Percentiles rank a stretch among this genome's conserved stretches.
Evolutionary conservation across 2,888 invertebrate species (phyloP).

Genomic region (Coleophora flavipennella): DNA sequence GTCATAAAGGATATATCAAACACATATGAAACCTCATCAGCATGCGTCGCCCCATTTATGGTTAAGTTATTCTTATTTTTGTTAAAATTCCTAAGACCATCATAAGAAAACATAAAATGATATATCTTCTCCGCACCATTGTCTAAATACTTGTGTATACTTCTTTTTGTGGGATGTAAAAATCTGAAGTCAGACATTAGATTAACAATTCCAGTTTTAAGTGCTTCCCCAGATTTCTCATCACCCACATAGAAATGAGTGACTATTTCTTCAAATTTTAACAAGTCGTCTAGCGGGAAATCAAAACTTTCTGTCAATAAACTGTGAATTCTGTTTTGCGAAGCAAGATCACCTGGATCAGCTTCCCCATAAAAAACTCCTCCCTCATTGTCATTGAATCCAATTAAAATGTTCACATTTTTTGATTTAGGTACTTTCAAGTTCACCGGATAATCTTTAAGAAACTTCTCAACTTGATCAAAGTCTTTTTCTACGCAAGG

Average conservation of each 20-base stretch:
- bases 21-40: conserved; percentile 40
- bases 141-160: conserved; percentile 25
- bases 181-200: background rate
- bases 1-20: conserved; percentile 21
- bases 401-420: conserved; percentile 24
- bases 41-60: conserved; percentile 22
- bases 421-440: conserved; percentile 19
- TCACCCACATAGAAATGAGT: conserved; percentile 5
- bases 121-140: conserved; percentile 15
- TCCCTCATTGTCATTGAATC: conserved; percentile 23
- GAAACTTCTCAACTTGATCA: conserved; percentile 23
- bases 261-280: conserved; percentile 4
- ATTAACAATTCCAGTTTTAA: too few relatives aligned
- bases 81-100: conserved; percentile 25
- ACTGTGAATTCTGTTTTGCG: background rate
- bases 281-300: conserved; percentile 15
- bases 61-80: conserved; percentile 19
- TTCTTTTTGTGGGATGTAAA: conserved; percentile 1
- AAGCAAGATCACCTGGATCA: background rate
- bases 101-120: conserved; percentile 3
- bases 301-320: conserved; percentile 11
- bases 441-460: conserved; percentile 16
- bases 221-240: background rate
- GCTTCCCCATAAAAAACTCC: conserved; percentile 6
- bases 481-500: conserved; percentile 28